A percentile compares a stretch with the other conserved stretches of the same genome.
These are phyloP conservation scores for Sebastes diaconus DNA, from an alignment of 2,797 vertebrate genomes.

Conservation along the genomic window DNA sequence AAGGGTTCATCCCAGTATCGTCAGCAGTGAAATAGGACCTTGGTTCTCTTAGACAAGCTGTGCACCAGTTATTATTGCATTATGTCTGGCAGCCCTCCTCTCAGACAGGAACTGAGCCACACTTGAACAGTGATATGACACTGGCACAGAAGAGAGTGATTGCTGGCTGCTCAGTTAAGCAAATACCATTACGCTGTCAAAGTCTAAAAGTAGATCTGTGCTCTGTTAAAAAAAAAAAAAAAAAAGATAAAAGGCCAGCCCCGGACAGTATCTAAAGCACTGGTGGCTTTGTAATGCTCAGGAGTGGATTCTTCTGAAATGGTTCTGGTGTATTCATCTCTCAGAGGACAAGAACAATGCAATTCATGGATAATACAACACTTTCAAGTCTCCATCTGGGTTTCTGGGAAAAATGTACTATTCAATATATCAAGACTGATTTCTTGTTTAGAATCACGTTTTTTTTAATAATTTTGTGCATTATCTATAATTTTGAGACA, in stretches of 20 bases:
- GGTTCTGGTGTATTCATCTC: constrained; percentile 52
- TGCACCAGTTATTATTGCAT: constrained; percentile 75
- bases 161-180: constrained; percentile 71
- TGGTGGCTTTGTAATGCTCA: constrained; percentile 55
- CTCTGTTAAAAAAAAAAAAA: constrained; percentile 35
- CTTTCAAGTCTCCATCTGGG: constrained; percentile 69
- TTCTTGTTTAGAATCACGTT: neutral
- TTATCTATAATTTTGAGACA: neutral
- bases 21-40: constrained; percentile 69
- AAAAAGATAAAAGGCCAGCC: constrained; percentile 50
- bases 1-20: constrained; percentile 65
- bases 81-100: constrained; percentile 69
- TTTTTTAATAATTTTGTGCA: neutral
- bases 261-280: constrained; percentile 46
- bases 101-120: constrained; percentile 72
- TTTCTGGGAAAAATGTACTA: constrained; percentile 29
- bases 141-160: constrained; percentile 65
- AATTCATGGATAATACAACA: constrained; percentile 47
- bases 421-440: constrained; percentile 23
- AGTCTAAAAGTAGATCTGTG: constrained; percentile 74
- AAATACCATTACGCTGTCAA: constrained; percentile 65
- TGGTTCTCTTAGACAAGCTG: constrained; percentile 67
- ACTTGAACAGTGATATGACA: constrained; percentile 75
- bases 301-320: constrained; percentile 55
- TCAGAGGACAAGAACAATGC: constrained; percentile 58